phyloP scores from a whole-genome alignment of 2,113 vertebrate species.

The Ameiurus melas region DNA sequence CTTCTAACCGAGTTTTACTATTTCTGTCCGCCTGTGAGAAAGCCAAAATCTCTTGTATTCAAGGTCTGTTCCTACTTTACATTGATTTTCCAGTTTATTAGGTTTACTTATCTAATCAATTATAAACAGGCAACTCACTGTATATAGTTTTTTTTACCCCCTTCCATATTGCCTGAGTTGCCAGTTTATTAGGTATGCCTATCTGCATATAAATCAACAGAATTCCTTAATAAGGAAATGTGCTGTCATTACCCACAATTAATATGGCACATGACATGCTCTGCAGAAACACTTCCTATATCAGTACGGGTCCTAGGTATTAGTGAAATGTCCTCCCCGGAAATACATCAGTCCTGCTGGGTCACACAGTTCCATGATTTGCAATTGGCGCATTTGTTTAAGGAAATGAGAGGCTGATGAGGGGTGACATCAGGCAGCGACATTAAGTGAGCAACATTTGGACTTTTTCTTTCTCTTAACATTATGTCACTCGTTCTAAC shows the following conservation, averaged over 20 bases:
- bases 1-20: neutral
- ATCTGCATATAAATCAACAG: neutral
- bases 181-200: neutral
- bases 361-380: slow-evolving; percentile 21
- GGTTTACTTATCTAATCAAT: neutral
- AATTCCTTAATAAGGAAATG: slow-evolving; percentile 1
- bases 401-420: slow-evolving; percentile 40
- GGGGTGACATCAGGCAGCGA: slow-evolving; percentile 17
- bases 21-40: neutral
- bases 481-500: slow-evolving; percentile 1
- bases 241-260: neutral
- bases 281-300: neutral
- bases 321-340: slow-evolving; percentile 22
- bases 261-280: slow-evolving; percentile 1
- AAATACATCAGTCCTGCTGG: neutral
- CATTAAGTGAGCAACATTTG: neutral
- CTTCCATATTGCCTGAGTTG: neutral
- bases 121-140: neutral
- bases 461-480: slow-evolving; percentile 27
- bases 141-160: neutral
- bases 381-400: slow-evolving; percentile 43
- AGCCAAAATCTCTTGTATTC: neutral
- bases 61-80: neutral
- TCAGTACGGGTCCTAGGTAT: neutral
- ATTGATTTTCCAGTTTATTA: slow-evolving; percentile 2